A percentile compares a stretch with the other conserved stretches of the same genome.
Evolutionary conservation across 2,113 vertebrate genomes (phyloP).

Genomic region (Brachirus orientalis): DNA sequence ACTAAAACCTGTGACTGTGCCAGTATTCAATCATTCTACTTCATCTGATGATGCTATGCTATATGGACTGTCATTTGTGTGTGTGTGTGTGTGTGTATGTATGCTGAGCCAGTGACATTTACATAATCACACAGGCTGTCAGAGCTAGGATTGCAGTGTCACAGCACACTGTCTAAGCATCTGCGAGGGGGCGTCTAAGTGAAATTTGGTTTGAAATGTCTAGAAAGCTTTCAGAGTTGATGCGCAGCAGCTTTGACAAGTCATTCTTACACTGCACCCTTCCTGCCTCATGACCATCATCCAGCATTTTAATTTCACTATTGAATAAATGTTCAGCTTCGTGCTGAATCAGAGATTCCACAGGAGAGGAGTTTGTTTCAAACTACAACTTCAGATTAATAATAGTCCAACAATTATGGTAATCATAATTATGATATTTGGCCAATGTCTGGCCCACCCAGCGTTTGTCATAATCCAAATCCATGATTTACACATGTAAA

Average conservation of each 20-base stretch:
- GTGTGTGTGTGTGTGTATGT: conserved; percentile 14
- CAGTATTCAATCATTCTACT: conserved; percentile 20
- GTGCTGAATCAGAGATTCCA: conserved; percentile 17
- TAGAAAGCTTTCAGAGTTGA: conserved; percentile 25
- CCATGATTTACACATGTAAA: too few species aligned
- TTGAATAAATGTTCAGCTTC: too few species aligned
- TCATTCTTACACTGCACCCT: conserved; percentile 5
- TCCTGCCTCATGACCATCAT: conserved; percentile 15
- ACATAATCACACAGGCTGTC: conserved; percentile 56
- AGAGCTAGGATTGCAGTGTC: conserved; percentile 15
- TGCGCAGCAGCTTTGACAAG: conserved; percentile 36
- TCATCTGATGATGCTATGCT: too few species aligned
- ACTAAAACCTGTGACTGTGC: conserved; percentile 16
- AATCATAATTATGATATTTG: not conserved
- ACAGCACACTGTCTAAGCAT: conserved; percentile 33
- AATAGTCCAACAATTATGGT: not conserved
- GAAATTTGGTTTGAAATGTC: conserved; percentile 35
- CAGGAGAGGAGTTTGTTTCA: not conserved
- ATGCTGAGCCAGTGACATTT: conserved; percentile 35
- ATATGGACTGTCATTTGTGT: not conserved
- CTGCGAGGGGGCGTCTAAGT: conserved; percentile 7
- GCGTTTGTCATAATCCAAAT: too few species aligned
- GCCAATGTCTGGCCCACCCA: too few species aligned
- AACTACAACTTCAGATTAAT: not conserved
- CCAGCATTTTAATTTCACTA: conserved; percentile 1